phyloP scores from a whole-genome alignment of 2,113 vertebrate species.

The Poeciliopsis prolifica region DNA sequence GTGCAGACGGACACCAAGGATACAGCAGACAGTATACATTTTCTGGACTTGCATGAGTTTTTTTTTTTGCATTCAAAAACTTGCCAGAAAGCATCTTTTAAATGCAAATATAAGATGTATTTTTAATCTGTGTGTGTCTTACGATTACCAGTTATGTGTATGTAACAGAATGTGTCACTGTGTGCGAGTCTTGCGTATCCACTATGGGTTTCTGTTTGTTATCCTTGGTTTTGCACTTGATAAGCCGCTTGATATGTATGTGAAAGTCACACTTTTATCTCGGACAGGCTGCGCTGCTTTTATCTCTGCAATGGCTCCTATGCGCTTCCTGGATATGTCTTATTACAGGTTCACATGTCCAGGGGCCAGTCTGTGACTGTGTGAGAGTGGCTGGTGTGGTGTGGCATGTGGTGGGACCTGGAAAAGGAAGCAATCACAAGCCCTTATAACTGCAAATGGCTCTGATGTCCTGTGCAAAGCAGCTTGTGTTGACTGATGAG shows the following conservation, averaged over 20 bases:
- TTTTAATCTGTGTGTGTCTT: slow-evolving; percentile 18
- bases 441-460: slow-evolving; percentile 79
- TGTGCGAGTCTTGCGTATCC: slow-evolving; percentile 1
- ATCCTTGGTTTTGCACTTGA: slow-evolving; percentile 16
- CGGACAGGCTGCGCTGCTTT: slow-evolving; percentile 9
- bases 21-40: slow-evolving; percentile 48
- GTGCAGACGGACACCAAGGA: slow-evolving; percentile 34
- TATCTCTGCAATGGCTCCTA: slow-evolving; percentile 16
- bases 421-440: slow-evolving; percentile 76
- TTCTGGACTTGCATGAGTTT: slow-evolving; percentile 6
- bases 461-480: slow-evolving; percentile 75
- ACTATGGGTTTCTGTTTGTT: not conserved
- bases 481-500: slow-evolving; percentile 79
- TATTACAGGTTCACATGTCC: slow-evolving; percentile 49
- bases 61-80: slow-evolving; percentile 28
- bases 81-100: slow-evolving; percentile 11
- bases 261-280: slow-evolving; percentile 31
- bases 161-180: not conserved
- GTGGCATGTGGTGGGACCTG: slow-evolving; percentile 33
- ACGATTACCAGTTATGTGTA: not conserved
- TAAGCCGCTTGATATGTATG: slow-evolving; percentile 11
- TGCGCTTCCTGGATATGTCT: slow-evolving; percentile 24
- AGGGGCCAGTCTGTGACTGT: slow-evolving; percentile 29
- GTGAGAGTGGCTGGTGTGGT: slow-evolving; percentile 24
- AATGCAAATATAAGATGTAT: slow-evolving; percentile 5